A percentile compares a stretch with the other conserved stretches of the same genome.
phyloP scores from a whole-genome alignment of 2,888 invertebrate species.

The Hydraecia micacea region DNA sequence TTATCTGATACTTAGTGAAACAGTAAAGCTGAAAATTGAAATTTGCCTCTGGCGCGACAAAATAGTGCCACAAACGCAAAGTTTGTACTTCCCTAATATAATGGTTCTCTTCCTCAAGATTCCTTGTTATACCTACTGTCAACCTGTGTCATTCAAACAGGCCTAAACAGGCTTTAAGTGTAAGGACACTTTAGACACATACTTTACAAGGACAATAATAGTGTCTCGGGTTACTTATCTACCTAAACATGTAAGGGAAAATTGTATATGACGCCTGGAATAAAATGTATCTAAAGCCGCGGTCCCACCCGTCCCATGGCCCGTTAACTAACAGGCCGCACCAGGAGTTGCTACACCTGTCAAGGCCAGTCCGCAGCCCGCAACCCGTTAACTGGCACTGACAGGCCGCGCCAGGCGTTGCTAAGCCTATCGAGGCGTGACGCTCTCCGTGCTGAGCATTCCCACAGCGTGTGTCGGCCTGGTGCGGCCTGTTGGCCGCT shows the following conservation, averaged over 20 bases:
- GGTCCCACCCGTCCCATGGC: not conserved
- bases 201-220: conserved; percentile 18
- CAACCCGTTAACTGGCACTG: not conserved
- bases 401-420: not conserved
- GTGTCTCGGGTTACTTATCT: not conserved
- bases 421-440: not conserved
- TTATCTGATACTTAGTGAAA: not conserved
- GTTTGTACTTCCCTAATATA: not conserved
- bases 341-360: not conserved
- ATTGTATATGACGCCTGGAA: conserved; percentile 20
- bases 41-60: not conserved
- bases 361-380: not conserved
- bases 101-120: not conserved
- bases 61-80: conserved; percentile 6
- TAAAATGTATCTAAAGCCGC: conserved; percentile 1
- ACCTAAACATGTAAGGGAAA: not conserved
- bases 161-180: conserved; percentile 13
- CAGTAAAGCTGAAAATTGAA: not conserved
- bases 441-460: not conserved
- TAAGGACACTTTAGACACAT: conserved; percentile 7
- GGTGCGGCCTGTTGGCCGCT: not conserved
- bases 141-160: conserved; percentile 31
- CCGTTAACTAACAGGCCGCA: not conserved
- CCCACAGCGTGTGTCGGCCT: not conserved
- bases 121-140: conserved; percentile 12